These are phyloP conservation scores for Nyctereutes procyonoides DNA, from an alignment of 2,113 vertebrate genomes.

Conservation along the genomic window DNA sequence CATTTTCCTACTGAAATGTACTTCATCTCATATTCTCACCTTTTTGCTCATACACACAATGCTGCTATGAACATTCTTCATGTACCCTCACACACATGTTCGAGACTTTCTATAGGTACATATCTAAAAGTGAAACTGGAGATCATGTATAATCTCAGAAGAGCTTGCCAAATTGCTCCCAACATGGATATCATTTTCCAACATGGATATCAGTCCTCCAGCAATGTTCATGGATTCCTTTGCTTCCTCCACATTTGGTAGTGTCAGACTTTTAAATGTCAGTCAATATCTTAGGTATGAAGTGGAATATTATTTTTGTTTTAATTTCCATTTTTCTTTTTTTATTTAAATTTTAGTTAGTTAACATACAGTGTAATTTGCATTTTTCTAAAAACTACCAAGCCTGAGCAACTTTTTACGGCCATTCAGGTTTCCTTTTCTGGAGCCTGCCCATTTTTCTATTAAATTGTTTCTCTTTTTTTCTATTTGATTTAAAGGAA, in stretches of 20 bases:
- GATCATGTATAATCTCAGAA: not conserved
- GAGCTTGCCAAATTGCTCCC: not conserved
- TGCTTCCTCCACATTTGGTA: not conserved
- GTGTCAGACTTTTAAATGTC: not conserved
- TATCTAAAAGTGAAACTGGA: not conserved
- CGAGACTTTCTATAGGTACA: not conserved
- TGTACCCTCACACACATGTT: not conserved
- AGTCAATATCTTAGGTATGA: not conserved
- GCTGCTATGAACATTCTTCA: not conserved
- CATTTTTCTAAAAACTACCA: not conserved
- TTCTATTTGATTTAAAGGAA: constrained; percentile 1
- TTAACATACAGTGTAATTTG: not conserved
- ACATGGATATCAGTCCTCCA: not conserved
- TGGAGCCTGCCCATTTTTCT: not conserved
- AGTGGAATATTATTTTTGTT: not conserved
- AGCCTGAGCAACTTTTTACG: not conserved
- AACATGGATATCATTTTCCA: not conserved
- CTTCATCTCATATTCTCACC: not conserved
- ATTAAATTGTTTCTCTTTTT: not conserved
- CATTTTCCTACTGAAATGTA: not conserved
- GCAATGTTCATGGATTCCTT: not conserved
- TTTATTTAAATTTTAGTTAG: not conserved
- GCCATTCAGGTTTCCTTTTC: not conserved
- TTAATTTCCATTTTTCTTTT: not conserved
- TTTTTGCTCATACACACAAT: not conserved